Evolutionary conservation across 2,113 vertebrate species (phyloP), one percentile per base, ranked within the genome.

Genomic region (Mirza zaza): DNA sequence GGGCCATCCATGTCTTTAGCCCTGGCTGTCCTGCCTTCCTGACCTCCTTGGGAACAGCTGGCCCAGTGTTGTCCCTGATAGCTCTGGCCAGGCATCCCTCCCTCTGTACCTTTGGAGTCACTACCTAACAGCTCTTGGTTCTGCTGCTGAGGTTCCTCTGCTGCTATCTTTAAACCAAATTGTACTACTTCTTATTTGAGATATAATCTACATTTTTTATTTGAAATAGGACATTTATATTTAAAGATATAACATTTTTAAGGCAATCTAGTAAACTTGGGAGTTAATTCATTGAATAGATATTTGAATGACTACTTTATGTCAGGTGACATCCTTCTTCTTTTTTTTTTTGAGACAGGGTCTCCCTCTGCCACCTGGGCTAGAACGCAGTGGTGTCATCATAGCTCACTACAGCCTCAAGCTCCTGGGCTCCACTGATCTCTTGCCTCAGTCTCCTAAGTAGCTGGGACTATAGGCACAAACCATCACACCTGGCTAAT

Each of bases 91-190:
- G 71, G 45, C 59, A 48, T 55, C 63, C 68, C 61, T 29, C 65
- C 45, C 63, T 27, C 82, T 9, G 86, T 97, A 98, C 98, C 98
- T 94, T 98, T 97, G 32, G 97, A 97, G 92, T 99, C 99, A 98
- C 99, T 98, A 97, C 99, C 99, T 97, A 99, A 98, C 98, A 99
- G 98, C 98, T 98, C 98, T 98, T 99, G 99, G 98, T 98, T 98
- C 98, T 99, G 99, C 98, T 99, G 98, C 98, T 99, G 99, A 98
- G 99, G 99, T 87, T 99, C 99, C 98, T 99, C 99, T 98, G 99
- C 99, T 99, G 99, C 99, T 99, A 99, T 99, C 99, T 98, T 98
- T 98, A 96, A 98, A 97, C 96, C 5, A 55, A 55, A 57, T 21
- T 57, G 55, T 21, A 57, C 55, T 57, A 6, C 6, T 57, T 21